Evolutionary conservation across 2,797 vertebrate genomes (phyloP).

Genomic region (Orestias chungarensis): DNA sequence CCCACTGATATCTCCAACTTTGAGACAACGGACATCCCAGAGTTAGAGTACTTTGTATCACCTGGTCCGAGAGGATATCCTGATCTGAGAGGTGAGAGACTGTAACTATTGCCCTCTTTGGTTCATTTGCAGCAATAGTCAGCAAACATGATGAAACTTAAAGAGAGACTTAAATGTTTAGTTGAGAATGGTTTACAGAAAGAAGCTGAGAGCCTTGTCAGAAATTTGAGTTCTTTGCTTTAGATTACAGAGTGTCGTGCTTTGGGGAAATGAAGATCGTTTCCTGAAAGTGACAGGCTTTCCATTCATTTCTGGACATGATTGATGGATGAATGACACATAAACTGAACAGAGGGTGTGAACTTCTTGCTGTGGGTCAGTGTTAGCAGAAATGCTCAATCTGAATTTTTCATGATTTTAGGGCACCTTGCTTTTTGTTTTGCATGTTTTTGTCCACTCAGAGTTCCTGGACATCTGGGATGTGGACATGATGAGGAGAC

Average conservation of each 20-base stretch:
- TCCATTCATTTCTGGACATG: slow-evolving; percentile 14
- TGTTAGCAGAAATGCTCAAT: slow-evolving; percentile 15
- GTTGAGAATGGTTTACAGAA: not conserved
- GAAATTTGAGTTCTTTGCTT: not conserved
- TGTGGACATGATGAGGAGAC: slow-evolving; percentile 81
- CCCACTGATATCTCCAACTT: slow-evolving; percentile 85
- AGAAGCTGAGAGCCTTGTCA: not conserved
- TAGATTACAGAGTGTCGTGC: slow-evolving; percentile 1
- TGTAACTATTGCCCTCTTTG: not conserved
- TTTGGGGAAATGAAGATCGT: slow-evolving; percentile 31
- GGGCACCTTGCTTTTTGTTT: not conserved
- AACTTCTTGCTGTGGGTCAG: slow-evolving; percentile 39
- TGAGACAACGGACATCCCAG: slow-evolving; percentile 79
- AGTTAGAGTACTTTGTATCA: slow-evolving; percentile 81
- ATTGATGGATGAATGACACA: slow-evolving; percentile 40
- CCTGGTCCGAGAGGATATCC: slow-evolving; percentile 80
- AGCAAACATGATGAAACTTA: no score
- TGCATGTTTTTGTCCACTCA: slow-evolving; percentile 43
- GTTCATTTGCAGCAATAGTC: not conserved
- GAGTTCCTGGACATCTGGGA: slow-evolving; percentile 84
- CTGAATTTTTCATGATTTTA: not conserved
- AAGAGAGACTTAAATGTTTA: no score
- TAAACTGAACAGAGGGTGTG: slow-evolving; percentile 16
- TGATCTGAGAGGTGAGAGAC: slow-evolving; percentile 81
- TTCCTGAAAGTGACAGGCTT: slow-evolving; percentile 19